phyloP scores from a whole-genome alignment of 2,797 vertebrate species.

The Sebastes minor region DNA sequence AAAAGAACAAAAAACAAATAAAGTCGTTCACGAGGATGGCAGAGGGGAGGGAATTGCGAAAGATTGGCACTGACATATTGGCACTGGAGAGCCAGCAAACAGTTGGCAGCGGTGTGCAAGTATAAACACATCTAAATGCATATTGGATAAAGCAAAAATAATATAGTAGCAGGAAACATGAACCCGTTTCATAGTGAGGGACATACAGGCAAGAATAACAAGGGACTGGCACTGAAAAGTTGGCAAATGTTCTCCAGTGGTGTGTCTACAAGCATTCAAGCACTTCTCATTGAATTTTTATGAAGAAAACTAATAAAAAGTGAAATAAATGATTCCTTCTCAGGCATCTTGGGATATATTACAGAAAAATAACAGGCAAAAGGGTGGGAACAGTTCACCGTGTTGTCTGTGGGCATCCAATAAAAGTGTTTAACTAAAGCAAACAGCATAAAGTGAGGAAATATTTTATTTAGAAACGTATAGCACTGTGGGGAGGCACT shows the following conservation, averaged over 20 bases:
- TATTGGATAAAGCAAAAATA: constrained; percentile 18
- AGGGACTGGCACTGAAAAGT: not conserved
- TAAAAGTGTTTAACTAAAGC: constrained; percentile 39
- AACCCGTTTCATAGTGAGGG: constrained; percentile 7
- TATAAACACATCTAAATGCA: constrained; percentile 40
- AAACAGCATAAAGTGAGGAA: not conserved
- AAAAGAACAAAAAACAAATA: constrained; percentile 29
- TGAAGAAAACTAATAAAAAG: constrained; percentile 31
- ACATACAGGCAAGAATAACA: not conserved
- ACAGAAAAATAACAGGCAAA: not conserved
- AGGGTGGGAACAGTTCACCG: not conserved
- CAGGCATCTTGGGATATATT: constrained; percentile 5
- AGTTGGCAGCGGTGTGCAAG: constrained; percentile 27
- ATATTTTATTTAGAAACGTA: constrained; percentile 17
- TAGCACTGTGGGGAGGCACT: not conserved
- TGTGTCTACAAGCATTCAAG: not conserved
- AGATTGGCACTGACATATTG: constrained; percentile 35
- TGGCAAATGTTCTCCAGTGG: constrained; percentile 10
- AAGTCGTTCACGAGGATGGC: constrained; percentile 20
- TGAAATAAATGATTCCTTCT: not conserved
- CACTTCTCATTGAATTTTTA: constrained; percentile 27
- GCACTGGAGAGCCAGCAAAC: constrained; percentile 16
- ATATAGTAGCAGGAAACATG: not conserved
- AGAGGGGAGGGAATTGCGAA: not conserved
- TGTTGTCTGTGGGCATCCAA: constrained; percentile 17